Conservation (phyloP, 30 jellyfish, hydroid and myxozoan species). For the Hydractinia symbiolongicarpus region DNA sequence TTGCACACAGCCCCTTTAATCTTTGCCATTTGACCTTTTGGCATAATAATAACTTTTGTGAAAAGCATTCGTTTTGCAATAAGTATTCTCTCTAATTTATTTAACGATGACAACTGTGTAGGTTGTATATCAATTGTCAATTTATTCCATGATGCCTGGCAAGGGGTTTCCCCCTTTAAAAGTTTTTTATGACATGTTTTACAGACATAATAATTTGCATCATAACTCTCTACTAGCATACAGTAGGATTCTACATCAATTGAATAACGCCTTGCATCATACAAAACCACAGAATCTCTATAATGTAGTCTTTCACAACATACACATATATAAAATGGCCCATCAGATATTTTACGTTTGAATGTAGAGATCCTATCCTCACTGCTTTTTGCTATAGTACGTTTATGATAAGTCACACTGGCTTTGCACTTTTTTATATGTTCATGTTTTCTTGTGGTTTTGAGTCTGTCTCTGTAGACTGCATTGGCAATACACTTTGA, state of each 20-base stretch:
- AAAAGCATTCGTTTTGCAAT: too few relatives aligned
- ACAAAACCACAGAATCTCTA: background rate
- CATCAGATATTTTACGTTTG: background rate
- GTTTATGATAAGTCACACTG: too few relatives aligned
- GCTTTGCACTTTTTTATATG: too few relatives aligned
- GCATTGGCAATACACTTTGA: background rate
- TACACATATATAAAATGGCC: conserved; percentile 1
- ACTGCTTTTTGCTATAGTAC: background rate
- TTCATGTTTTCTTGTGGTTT: too few relatives aligned
- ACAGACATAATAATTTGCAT: background rate
- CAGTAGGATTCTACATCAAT: background rate
- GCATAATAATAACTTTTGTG: too few relatives aligned
- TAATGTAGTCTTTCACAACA: background rate
- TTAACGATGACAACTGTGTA: background rate
- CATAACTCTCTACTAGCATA: background rate
- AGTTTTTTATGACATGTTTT: background rate
- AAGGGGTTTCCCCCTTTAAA: background rate
- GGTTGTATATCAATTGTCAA: background rate
- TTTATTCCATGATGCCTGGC: background rate
- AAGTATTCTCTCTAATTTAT: background rate
- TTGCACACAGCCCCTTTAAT: too few relatives aligned
- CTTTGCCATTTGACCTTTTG: too few relatives aligned
- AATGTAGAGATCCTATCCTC: too few relatives aligned
- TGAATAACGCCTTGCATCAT: background rate
- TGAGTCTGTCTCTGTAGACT: too few relatives aligned